Evolutionary conservation across 2,113 vertebrate genomes (phyloP).

Genomic region (Harpagus bidentatus): DNA sequence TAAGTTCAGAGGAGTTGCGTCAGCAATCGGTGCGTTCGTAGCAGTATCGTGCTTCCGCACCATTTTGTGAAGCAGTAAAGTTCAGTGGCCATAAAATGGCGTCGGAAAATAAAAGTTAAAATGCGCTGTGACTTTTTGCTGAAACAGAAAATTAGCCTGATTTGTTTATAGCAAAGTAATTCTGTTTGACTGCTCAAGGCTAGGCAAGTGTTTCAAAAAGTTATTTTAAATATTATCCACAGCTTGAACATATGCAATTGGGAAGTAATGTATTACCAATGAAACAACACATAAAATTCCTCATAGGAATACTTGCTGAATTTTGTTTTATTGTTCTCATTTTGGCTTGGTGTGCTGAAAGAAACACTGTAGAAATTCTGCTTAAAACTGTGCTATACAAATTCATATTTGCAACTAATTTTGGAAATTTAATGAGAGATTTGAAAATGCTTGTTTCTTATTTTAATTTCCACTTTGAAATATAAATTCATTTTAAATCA

Average conservation of each 20-base stretch:
- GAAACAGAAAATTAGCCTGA: background rate
- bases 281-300: background rate
- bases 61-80: background rate
- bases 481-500: background rate
- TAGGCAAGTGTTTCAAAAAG: background rate
- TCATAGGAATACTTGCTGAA: background rate
- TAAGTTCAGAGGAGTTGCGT: background rate
- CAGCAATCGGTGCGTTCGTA: background rate
- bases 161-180: background rate
- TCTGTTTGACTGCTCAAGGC: background rate
- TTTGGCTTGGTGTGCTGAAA: background rate
- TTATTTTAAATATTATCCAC: background rate
- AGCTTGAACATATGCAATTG: background rate
- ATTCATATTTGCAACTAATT: background rate
- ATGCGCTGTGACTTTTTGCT: background rate
- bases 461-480: slow-evolving; percentile 1
- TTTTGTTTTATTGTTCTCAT: background rate
- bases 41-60: background rate
- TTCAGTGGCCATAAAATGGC: slow-evolving; percentile 5
- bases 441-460: background rate
- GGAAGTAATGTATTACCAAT: background rate
- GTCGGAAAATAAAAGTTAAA: background rate
- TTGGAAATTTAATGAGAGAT: background rate
- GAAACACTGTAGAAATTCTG: background rate
- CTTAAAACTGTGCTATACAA: background rate